Conservation (phyloP, 2,888 invertebrate genomes). For the Encarsia formosa region DNA sequence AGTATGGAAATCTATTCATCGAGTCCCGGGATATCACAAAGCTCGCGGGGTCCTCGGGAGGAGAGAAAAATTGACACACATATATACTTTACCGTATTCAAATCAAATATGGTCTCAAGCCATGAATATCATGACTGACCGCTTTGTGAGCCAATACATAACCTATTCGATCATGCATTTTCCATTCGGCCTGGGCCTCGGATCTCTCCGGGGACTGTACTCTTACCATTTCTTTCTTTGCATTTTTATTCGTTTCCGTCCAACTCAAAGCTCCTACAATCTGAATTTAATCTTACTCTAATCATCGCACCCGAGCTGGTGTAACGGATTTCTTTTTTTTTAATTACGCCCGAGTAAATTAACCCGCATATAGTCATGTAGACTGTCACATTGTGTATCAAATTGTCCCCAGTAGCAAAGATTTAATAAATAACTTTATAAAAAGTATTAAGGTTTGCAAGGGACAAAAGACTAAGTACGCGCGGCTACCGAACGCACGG, state of each 20-base stretch:
- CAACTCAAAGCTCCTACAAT: too few species aligned
- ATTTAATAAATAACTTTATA: too few species aligned
- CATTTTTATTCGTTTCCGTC: neutral
- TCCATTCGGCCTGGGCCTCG: conserved; percentile 17
- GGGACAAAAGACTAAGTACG: too few species aligned
- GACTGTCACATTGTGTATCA: too few species aligned
- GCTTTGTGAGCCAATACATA: neutral
- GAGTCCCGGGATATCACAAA: conserved; percentile 25
- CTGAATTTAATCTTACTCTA: too few species aligned
- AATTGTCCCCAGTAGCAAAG: too few species aligned
- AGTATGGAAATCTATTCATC: conserved; percentile 35
- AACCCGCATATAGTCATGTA: too few species aligned
- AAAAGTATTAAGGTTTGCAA: too few species aligned
- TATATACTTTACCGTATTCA: conserved; percentile 41
- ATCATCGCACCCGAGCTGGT: too few species aligned
- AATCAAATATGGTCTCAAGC: conserved; percentile 50
- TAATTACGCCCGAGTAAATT: too few species aligned
- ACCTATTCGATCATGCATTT: conserved; percentile 19
- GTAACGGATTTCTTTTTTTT: too few species aligned
- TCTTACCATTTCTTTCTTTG: neutral
- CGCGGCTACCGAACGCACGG: too few species aligned
- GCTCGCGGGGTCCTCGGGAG: conserved; percentile 10
- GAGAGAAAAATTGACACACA: conserved; percentile 46
- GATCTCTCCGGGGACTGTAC: neutral
- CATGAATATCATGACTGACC: conserved; percentile 49